Evolutionary conservation across 2,113 vertebrate species (phyloP).

Genomic region (Daubentonia madagascariensis): DNA sequence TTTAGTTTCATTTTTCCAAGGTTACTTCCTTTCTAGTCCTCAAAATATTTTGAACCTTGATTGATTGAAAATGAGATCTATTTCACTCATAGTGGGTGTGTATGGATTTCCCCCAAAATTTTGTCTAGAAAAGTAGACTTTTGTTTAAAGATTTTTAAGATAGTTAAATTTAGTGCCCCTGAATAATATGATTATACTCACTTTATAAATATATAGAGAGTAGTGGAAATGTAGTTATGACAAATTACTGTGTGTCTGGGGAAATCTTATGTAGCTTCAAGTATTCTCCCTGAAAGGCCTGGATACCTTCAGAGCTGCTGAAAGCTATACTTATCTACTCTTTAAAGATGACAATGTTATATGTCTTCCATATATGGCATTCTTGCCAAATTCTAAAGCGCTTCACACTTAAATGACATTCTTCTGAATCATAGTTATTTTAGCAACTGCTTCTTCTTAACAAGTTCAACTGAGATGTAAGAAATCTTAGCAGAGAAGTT

Average conservation of each 20-base stretch:
- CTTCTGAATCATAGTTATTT: slow-evolving; percentile 27
- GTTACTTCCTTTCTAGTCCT: background rate
- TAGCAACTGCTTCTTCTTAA: background rate
- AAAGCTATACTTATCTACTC: slow-evolving; percentile 9
- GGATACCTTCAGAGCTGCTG: background rate
- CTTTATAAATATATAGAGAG: background rate
- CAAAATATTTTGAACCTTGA: background rate
- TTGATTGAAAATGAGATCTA: background rate
- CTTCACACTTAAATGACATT: background rate
- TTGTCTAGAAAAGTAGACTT: background rate
- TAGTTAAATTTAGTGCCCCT: background rate
- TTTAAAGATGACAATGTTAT: slow-evolving; percentile 5
- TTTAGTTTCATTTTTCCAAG: background rate
- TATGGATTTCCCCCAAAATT: background rate
- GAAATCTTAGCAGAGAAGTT: background rate
- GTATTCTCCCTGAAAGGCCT: background rate
- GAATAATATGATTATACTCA: background rate
- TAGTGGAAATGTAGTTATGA: slow-evolving; percentile 1
- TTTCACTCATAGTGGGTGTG: background rate
- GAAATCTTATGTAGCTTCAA: background rate
- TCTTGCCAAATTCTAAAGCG: slow-evolving; percentile 27
- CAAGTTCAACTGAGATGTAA: slow-evolving; percentile 15
- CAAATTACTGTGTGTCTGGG: background rate
- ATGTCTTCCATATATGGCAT: background rate
- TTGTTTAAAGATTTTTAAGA: background rate